Conservation (phyloP, 2,888 invertebrate species). For the Achlya flavicornis region DNA sequence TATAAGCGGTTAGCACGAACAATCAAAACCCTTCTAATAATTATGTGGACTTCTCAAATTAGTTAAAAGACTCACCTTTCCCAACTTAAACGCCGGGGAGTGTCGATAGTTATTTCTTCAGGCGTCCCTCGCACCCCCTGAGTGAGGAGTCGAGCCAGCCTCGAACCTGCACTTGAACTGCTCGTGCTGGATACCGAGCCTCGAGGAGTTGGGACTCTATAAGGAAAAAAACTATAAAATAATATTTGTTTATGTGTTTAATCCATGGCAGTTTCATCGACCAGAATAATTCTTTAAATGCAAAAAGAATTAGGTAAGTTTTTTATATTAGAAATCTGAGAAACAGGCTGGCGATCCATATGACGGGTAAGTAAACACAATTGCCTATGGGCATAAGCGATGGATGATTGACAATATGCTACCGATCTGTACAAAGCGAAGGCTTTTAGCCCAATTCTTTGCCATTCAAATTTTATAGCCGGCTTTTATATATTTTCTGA, state of each 20-base stretch:
- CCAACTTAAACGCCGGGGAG: conserved; percentile 85
- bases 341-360: too few species aligned
- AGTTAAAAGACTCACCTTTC: conserved; percentile 77
- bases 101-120: conserved; percentile 71
- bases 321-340: too few species aligned
- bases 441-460: too few species aligned
- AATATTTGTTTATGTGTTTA: background rate
- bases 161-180: conserved; percentile 59
- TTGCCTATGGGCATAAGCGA: too few species aligned
- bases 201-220: conserved; percentile 72
- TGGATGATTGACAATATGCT: too few species aligned
- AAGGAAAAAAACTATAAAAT: conserved; percentile 22
- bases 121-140: conserved; percentile 71
- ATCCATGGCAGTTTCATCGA: too few species aligned
- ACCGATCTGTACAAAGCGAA: too few species aligned
- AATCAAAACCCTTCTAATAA: background rate
- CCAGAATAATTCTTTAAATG: too few species aligned
- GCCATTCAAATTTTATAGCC: too few species aligned
- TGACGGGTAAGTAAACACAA: too few species aligned
- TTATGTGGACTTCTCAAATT: background rate
- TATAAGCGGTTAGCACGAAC: background rate
- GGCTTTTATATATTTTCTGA: too few species aligned
- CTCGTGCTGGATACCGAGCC: conserved; percentile 73
- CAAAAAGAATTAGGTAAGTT: too few species aligned
- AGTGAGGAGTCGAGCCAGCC: conserved; percentile 66